These are phyloP conservation scores for Eremophila alpestris DNA, from an alignment of 2,797 vertebrate species.

Conservation along the genomic window DNA sequence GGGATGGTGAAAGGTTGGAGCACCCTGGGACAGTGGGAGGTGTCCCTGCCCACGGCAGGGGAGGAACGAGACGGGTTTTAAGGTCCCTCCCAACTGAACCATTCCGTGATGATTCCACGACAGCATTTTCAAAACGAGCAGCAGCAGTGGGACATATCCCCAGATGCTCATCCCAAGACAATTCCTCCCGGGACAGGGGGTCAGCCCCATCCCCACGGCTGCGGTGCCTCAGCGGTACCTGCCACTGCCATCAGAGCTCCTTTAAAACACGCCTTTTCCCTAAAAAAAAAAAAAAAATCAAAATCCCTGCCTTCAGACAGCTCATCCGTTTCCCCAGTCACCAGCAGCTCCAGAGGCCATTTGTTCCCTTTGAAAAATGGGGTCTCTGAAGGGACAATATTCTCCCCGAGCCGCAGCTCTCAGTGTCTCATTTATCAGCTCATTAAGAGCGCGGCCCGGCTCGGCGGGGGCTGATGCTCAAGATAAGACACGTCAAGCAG, in stretches of 20 bases:
- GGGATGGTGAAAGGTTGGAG: background rate
- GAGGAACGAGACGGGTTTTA: fast-evolving
- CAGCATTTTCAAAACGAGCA: fast-evolving
- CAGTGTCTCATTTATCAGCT: constrained; percentile 55
- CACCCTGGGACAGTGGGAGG: fast-evolving
- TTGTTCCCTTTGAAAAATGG: constrained; percentile 54
- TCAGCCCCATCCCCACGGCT: background rate
- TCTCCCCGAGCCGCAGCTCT: constrained; percentile 36
- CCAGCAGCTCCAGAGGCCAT: constrained; percentile 26
- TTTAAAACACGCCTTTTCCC: background rate
- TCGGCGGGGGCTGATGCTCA: background rate
- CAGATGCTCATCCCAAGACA: background rate
- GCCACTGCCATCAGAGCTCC: background rate
- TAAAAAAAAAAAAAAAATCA: background rate
- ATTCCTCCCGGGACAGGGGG: fast-evolving
- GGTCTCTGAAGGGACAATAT: constrained; percentile 2
- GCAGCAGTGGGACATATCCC: background rate
- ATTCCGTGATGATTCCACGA: fast-evolving
- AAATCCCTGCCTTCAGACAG: background rate
- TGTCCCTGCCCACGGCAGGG: too few species aligned
- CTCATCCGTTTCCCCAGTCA: background rate
- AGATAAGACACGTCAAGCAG: constrained; percentile 58
- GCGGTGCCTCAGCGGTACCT: background rate
- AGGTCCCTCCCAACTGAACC: background rate
- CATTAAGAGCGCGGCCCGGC: constrained; percentile 19